A percentile compares a stretch with the other conserved stretches of the same genome.
These are phyloP conservation scores for Lepidurus couesii DNA, from an alignment of 1,140 invertebrate species.

Conservation along the genomic window DNA sequence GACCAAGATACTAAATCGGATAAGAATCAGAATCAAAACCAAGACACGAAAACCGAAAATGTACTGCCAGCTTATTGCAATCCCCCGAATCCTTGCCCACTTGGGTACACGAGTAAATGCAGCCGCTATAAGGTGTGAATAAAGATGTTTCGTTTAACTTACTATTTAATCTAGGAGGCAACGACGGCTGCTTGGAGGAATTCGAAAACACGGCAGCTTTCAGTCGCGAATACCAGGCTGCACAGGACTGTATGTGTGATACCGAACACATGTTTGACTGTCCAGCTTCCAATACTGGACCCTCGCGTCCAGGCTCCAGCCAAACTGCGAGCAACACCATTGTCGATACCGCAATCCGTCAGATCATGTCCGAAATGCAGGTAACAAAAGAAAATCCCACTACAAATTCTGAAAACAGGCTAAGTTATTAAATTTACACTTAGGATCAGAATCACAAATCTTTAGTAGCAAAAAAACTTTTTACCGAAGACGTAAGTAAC, in stretches of 20 bases:
- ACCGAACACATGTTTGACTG: constrained; percentile 98
- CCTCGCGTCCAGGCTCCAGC: background rate
- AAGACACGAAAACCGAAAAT: constrained; percentile 79
- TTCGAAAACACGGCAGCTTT: constrained; percentile 95
- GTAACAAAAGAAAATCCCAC: constrained; percentile 15
- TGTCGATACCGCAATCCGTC: constrained; percentile 41
- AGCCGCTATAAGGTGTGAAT: background rate
- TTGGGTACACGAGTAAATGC: constrained; percentile 50
- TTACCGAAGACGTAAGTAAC: constrained; percentile 52
- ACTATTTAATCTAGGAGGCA: constrained; percentile 46
- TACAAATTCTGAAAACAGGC: constrained; percentile 39
- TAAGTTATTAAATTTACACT: constrained; percentile 40
- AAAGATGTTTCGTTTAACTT: constrained; percentile 41
- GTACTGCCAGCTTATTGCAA: constrained; percentile 96
- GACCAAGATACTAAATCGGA: constrained; percentile 44
- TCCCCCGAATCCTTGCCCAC: constrained; percentile 96
- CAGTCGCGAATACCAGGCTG: constrained; percentile 85
- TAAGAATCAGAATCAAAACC: constrained; percentile 53
- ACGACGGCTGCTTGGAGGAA: constrained; percentile 81
- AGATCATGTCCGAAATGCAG: constrained; percentile 40
- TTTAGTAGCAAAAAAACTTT: constrained; percentile 73
- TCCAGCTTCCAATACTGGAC: constrained; percentile 44
- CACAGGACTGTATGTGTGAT: constrained; percentile 96
- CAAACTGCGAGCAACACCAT: constrained; percentile 36
- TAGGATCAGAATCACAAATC: constrained; percentile 55